Percentiles rank a stretch among this genome's conserved stretches.
These are phyloP conservation scores for Nyleta sp. DNA, from an alignment of 2,888 invertebrate species.

Conservation along the genomic window DNA sequence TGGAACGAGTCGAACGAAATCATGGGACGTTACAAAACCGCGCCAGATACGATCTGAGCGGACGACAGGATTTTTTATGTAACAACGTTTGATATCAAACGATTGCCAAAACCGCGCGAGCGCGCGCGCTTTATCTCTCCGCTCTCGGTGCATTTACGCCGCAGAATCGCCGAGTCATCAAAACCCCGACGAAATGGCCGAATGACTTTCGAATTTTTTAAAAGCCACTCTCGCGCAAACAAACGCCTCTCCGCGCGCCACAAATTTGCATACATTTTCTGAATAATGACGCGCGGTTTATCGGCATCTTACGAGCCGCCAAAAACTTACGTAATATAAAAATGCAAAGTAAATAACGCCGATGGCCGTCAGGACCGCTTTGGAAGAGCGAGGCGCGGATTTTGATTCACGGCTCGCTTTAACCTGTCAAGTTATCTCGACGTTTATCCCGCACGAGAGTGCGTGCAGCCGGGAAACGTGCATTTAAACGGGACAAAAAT, in stretches of 20 bases:
- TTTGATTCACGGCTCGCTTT: constrained; percentile 54
- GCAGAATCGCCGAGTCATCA: too few relatives aligned
- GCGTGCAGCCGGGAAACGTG: constrained; percentile 32
- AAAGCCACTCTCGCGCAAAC: too few relatives aligned
- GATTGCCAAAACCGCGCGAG: constrained; percentile 26
- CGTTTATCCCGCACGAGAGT: constrained; percentile 36
- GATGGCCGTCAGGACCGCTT: too few relatives aligned
- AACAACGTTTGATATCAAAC: too few relatives aligned
- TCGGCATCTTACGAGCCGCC: constrained; percentile 38
- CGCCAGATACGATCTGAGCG: background rate
- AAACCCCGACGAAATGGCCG: too few relatives aligned
- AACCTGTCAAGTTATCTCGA: constrained; percentile 42
- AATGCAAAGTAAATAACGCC: constrained; percentile 34
- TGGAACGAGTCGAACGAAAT: constrained; percentile 8
- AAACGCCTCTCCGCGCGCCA: too few relatives aligned
- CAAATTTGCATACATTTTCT: too few relatives aligned
- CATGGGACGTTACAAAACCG: constrained; percentile 4
- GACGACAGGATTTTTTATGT: constrained; percentile 48
- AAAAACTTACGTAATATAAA: constrained; percentile 37
- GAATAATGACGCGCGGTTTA: constrained; percentile 31
- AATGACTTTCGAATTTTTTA: too few relatives aligned
- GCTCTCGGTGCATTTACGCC: too few relatives aligned
- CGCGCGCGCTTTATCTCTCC: constrained; percentile 17
- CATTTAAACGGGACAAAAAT: constrained; percentile 38
- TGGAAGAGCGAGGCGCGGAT: too few relatives aligned